Percentiles rank a stretch among this genome's conserved stretches.
phyloP scores from a whole-genome alignment of 2,888 invertebrate species.

The Amphipoea lucens region DNA sequence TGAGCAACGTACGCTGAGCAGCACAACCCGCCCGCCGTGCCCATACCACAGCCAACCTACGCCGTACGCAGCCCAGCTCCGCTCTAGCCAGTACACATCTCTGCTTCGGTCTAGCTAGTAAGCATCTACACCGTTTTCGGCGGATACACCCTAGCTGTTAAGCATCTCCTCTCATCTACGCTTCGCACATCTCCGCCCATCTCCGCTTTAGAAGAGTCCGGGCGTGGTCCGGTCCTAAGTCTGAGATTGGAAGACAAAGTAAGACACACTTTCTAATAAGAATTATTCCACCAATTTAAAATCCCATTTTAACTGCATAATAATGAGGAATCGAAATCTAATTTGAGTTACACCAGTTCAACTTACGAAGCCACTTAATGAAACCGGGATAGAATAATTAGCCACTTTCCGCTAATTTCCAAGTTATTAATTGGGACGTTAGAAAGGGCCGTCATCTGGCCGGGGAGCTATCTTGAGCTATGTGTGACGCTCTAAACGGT shows the following conservation, averaged over 20 bases:
- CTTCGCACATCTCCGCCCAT: neutral
- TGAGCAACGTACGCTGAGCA: neutral
- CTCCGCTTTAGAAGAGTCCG: no score
- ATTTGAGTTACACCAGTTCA: slow-evolving; percentile 72
- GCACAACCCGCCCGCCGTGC: neutral
- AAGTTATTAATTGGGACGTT: slow-evolving; percentile 88
- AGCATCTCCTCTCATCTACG: neutral
- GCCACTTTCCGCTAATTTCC: slow-evolving; percentile 85
- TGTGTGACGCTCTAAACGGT: slow-evolving; percentile 65
- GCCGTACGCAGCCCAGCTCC: neutral
- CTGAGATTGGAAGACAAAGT: slow-evolving; percentile 25
- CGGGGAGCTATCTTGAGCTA: slow-evolving; percentile 68
- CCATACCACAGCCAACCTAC: neutral
- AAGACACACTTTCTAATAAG: slow-evolving; percentile 28
- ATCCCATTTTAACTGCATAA: slow-evolving; percentile 64
- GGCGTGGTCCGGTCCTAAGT: neutral
- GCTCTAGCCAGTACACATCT: neutral
- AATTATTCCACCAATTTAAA: slow-evolving; percentile 56
- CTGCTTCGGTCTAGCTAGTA: neutral
- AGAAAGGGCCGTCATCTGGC: slow-evolving; percentile 85
- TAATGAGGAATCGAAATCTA: slow-evolving; percentile 71
- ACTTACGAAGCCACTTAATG: slow-evolving; percentile 77
- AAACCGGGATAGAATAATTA: slow-evolving; percentile 88
- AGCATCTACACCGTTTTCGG: neutral
- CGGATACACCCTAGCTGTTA: neutral